Conservation (phyloP, 2,797 vertebrate genomes). For the Eulemur rubriventer region DNA sequence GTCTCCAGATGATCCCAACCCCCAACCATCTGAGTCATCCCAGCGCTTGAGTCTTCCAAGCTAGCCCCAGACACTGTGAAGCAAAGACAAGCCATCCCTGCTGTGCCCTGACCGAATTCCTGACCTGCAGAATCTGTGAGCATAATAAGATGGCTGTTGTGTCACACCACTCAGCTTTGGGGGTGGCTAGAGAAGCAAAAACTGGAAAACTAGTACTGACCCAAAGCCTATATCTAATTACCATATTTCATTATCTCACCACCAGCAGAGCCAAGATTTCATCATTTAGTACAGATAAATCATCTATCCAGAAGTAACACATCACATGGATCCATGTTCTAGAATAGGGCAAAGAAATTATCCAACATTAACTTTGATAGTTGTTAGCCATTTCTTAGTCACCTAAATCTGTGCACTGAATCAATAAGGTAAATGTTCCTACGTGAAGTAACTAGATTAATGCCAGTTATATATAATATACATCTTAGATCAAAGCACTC, state of each 20-base stretch:
- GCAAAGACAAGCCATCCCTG: slow-evolving; percentile 27
- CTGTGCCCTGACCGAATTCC: slow-evolving; percentile 19
- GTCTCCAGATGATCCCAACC: neutral
- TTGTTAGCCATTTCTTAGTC: neutral
- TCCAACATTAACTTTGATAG: neutral
- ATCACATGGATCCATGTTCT: neutral
- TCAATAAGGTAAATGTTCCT: neutral
- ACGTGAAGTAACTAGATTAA: neutral
- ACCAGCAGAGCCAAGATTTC: neutral
- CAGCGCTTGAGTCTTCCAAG: neutral
- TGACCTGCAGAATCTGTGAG: neutral
- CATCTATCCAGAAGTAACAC: neutral
- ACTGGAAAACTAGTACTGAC: neutral
- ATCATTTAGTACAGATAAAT: neutral
- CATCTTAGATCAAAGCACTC: neutral
- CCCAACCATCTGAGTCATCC: neutral
- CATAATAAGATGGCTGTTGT: neutral
- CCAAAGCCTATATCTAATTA: neutral
- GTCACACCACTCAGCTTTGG: neutral
- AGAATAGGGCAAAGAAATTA: neutral
- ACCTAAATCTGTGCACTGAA: neutral
- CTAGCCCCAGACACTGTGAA: neutral
- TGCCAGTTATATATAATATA: neutral
- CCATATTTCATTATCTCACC: neutral
- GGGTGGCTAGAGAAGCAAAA: neutral